Percentiles rank a stretch among this genome's conserved stretches.
Conservation (phyloP, 2,888 invertebrate species). For the Drosophila bunnanda region DNA sequence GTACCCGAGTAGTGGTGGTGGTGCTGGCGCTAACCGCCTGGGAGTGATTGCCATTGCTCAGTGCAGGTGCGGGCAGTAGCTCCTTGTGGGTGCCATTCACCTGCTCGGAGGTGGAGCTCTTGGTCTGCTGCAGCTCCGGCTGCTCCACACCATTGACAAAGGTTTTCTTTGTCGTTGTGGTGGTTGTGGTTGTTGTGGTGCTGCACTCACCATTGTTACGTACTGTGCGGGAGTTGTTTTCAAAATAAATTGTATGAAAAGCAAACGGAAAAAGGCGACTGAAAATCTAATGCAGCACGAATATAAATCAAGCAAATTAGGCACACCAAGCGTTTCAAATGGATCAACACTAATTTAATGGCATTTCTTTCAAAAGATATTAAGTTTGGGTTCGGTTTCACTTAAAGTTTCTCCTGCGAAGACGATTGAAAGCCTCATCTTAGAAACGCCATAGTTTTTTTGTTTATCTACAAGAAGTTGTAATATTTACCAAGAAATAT, state of each 20-base stretch:
- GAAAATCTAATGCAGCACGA: neutral
- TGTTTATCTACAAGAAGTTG: too few species aligned
- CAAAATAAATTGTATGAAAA: neutral
- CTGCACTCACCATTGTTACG: slow-evolving; percentile 53
- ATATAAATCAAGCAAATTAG: neutral
- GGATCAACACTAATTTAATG: too few species aligned
- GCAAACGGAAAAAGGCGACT: neutral
- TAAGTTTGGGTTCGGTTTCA: neutral
- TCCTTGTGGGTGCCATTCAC: slow-evolving; percentile 38
- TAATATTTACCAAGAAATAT: too few species aligned
- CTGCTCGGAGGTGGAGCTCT: slow-evolving; percentile 26
- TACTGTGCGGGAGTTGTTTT: slow-evolving; percentile 30
- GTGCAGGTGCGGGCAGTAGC: slow-evolving; percentile 25
- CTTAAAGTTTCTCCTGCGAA: neutral
- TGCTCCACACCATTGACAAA: slow-evolving; percentile 35
- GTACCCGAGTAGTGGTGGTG: slow-evolving; percentile 60
- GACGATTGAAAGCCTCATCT: too few species aligned
- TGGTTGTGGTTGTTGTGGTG: slow-evolving; percentile 32
- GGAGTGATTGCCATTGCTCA: slow-evolving; percentile 28
- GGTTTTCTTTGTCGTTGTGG: slow-evolving; percentile 44
- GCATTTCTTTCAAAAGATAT: neutral
- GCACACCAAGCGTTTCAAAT: slow-evolving; percentile 5
- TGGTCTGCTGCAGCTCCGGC: slow-evolving; percentile 23
- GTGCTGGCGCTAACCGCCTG: slow-evolving; percentile 21
- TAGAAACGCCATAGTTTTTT: too few species aligned